Evolutionary conservation across 2,888 invertebrate species (phyloP).

Genomic region (Drosophila gaucha): DNA sequence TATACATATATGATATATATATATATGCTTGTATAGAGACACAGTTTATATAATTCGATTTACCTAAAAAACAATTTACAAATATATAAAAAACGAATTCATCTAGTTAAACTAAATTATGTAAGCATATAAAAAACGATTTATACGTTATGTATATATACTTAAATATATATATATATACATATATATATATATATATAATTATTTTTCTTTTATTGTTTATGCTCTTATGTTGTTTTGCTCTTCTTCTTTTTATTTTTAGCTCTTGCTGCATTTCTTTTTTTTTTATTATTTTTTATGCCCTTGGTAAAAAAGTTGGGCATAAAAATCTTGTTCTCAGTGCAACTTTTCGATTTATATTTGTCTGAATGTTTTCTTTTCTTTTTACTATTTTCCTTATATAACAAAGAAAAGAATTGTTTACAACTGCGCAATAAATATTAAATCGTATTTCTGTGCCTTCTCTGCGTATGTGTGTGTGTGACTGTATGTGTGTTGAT

Average conservation of each 20-base stretch:
- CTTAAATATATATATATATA: slow-evolving; percentile 19
- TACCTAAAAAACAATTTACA: slow-evolving; percentile 82
- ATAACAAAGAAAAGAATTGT: slow-evolving; percentile 28
- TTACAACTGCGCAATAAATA: slow-evolving; percentile 45
- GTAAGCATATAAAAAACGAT: slow-evolving; percentile 59
- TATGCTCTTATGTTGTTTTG: slow-evolving; percentile 17
- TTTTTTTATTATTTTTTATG: slow-evolving; percentile 14
- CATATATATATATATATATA: slow-evolving; percentile 32
- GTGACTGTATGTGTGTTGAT: too few relatives aligned
- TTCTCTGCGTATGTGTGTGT: slow-evolving; percentile 9
- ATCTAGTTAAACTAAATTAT: slow-evolving; percentile 64
- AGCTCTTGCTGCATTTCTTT: slow-evolving; percentile 8
- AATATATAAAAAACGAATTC: slow-evolving; percentile 78
- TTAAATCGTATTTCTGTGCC: slow-evolving; percentile 34
- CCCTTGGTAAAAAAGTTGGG: slow-evolving; percentile 5
- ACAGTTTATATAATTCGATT: slow-evolving; percentile 82
- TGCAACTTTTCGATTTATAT: slow-evolving; percentile 24
- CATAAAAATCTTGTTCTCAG: slow-evolving; percentile 13
- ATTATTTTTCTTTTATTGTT: slow-evolving; percentile 35
- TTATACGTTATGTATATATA: slow-evolving; percentile 41
- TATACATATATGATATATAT: background rate
- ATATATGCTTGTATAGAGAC: slow-evolving; percentile 26
- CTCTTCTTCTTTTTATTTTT: slow-evolving; percentile 5
- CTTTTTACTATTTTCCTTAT: slow-evolving; percentile 7
- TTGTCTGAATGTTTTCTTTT: slow-evolving; percentile 1